Percentiles rank a stretch among this genome's conserved stretches.
These are phyloP conservation scores for Scylla paramamosain DNA, from an alignment of 1,140 invertebrate genomes.

Conservation along the genomic window DNA sequence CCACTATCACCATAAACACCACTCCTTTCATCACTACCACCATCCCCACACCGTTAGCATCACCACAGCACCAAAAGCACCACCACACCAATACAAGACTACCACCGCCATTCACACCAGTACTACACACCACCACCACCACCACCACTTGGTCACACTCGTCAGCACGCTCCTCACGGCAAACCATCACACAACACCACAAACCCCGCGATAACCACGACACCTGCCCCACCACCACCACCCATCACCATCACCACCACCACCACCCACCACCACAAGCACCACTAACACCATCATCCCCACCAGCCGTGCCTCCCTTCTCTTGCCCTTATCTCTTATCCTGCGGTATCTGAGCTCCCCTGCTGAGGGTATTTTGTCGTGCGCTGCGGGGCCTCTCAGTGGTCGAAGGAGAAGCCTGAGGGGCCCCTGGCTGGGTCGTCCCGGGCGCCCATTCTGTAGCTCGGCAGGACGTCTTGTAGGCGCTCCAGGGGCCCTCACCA, in stretches of 20 bases:
- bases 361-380: conserved; percentile 69
- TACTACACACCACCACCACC: not conserved
- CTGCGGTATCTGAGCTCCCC: conserved; percentile 37
- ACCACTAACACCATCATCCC: not conserved
- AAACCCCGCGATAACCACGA: not conserved
- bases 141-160: not conserved
- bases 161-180: not conserved
- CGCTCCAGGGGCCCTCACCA: conserved; percentile 39
- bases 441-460: conserved; percentile 64
- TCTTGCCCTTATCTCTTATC: conserved; percentile 69
- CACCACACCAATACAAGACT: too few species aligned
- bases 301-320: not conserved
- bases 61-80: not conserved
- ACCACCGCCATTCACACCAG: not conserved
- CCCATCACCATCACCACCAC: not conserved
- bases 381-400: conserved; percentile 54
- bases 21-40: not conserved
- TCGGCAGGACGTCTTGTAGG: conserved; percentile 57
- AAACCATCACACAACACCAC: too few species aligned
- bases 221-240: conserved; percentile 9
- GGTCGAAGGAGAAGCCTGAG: conserved; percentile 46
- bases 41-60: not conserved
- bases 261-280: not conserved
- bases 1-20: not conserved
- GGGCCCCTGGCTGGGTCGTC: conserved; percentile 37